Evolutionary conservation across 2,888 invertebrate species (phyloP).

Genomic region (Ophion costatus): DNA sequence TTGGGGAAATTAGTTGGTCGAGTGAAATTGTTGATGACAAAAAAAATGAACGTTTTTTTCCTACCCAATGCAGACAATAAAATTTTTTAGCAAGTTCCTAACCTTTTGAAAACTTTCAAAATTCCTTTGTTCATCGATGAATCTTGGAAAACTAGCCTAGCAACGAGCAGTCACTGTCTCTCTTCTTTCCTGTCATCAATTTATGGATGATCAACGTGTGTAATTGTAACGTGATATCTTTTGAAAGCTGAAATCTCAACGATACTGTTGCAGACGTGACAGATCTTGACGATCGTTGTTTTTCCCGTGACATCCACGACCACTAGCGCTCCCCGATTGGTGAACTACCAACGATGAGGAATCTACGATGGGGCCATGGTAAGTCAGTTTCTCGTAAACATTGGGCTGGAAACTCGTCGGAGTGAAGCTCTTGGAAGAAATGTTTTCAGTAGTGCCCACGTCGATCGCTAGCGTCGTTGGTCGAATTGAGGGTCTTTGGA

Average conservation of each 20-base stretch:
- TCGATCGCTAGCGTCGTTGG: neutral
- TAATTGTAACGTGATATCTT: neutral
- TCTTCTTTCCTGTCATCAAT: neutral
- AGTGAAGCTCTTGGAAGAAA: neutral
- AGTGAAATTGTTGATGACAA: neutral
- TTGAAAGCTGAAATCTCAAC: constrained; percentile 2
- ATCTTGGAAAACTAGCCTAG: neutral
- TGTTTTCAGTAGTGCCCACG: neutral
- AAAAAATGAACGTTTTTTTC: neutral
- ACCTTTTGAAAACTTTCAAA: constrained; percentile 70
- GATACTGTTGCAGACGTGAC: constrained; percentile 50
- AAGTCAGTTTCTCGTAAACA: constrained; percentile 9
- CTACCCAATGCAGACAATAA: constrained; percentile 5
- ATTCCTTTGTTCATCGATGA: constrained; percentile 71
- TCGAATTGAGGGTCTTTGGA: neutral
- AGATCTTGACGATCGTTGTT: neutral
- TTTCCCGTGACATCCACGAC: neutral
- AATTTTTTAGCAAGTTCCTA: constrained; percentile 25
- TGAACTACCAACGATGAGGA: neutral
- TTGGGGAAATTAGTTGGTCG: neutral
- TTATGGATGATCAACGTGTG: neutral
- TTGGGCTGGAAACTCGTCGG: neutral
- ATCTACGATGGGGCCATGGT: constrained; percentile 3
- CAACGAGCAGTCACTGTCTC: neutral
- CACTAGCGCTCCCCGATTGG: neutral